Conservation (phyloP, 2,797 vertebrate species). For the Denticeps clupeoides region DNA sequence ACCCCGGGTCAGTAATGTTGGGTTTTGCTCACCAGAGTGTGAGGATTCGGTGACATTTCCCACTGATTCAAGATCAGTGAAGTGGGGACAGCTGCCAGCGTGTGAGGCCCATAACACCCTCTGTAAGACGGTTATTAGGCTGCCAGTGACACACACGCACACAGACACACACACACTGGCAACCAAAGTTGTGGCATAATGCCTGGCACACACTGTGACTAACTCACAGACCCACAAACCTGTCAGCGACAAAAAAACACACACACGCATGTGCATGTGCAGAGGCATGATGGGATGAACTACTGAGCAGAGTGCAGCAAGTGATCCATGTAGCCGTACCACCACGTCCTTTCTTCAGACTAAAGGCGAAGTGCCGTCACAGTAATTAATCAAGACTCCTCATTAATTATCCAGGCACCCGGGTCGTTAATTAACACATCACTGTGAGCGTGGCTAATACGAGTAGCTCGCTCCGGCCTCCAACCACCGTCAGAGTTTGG, state of each 20-base stretch:
- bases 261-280: constrained; percentile 5
- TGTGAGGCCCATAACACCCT: no score
- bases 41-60: no score
- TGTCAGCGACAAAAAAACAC: background rate
- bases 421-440: constrained; percentile 65
- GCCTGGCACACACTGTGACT: constrained; percentile 28
- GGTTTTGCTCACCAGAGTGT: no score
- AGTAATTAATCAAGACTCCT: constrained; percentile 63
- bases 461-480: constrained; percentile 47
- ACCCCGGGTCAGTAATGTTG: no score
- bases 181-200: background rate
- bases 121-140: no score
- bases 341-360: background rate
- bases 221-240: constrained; percentile 38
- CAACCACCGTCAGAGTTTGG: constrained; percentile 25
- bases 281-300: no score
- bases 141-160: background rate
- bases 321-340: background rate
- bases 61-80: no score
- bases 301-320: no score
- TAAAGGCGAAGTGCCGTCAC: no score
- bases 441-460: constrained; percentile 59
- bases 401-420: constrained; percentile 60
- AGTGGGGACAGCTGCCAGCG: no score
- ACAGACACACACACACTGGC: background rate